Evolutionary conservation across 2,888 invertebrate species (phyloP).

Genomic region (Hirtodrosophila confusa): DNA sequence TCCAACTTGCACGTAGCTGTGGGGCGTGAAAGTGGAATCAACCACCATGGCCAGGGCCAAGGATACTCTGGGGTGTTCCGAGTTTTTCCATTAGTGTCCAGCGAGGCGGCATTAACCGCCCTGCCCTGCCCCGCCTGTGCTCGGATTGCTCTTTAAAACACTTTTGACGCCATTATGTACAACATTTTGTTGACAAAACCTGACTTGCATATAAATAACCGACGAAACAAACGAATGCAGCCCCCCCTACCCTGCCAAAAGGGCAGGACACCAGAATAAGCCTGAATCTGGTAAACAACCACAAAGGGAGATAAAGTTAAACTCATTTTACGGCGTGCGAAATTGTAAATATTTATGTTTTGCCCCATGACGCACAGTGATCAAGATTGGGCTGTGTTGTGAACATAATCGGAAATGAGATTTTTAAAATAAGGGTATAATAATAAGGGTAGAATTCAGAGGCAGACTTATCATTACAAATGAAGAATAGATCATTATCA

Average conservation of each 20-base stretch:
- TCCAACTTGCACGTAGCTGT: constrained; percentile 33
- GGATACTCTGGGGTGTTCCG: constrained; percentile 20
- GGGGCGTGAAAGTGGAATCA: constrained; percentile 62
- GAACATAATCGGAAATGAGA: not conserved
- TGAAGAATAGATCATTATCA: no score
- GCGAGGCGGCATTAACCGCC: constrained; percentile 65
- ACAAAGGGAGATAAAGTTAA: constrained; percentile 76
- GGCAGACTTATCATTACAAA: no score
- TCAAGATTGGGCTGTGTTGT: not conserved
- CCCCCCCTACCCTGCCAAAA: constrained; percentile 3
- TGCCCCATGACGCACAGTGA: constrained; percentile 42
- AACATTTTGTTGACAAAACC: constrained; percentile 68
- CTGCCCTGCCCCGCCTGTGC: constrained; percentile 1
- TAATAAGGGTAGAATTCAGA: no score
- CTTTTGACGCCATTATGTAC: constrained; percentile 72
- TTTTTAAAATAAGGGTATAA: no score
- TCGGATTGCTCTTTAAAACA: constrained; percentile 12
- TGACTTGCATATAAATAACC: constrained; percentile 80
- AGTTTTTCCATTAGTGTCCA: constrained; percentile 76
- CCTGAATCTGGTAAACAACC: constrained; percentile 69
- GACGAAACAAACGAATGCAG: constrained; percentile 56
- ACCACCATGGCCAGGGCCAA: constrained; percentile 50
- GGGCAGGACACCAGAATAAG: constrained; percentile 33
- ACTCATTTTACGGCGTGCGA: constrained; percentile 76
- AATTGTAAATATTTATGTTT: constrained; percentile 77